Evolutionary conservation across 2,888 invertebrate species (phyloP).

Genomic region (Ophonus ardosiacus): DNA sequence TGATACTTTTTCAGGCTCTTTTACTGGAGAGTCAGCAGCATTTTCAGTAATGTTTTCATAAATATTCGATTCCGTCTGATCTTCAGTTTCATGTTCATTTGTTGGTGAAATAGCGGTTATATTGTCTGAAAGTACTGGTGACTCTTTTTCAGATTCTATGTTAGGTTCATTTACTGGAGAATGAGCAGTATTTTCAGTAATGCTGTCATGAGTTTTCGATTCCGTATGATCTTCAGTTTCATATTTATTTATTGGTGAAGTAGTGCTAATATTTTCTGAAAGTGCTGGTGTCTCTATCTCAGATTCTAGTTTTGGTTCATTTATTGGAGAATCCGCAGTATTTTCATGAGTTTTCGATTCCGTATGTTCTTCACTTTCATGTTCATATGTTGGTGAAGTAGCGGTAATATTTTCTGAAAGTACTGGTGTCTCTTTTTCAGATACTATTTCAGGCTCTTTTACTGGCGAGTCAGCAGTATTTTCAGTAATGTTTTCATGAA

Average conservation of each 20-base stretch:
- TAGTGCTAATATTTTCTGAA: no score
- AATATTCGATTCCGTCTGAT: neutral
- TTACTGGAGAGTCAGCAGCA: neutral
- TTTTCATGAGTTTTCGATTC: no score
- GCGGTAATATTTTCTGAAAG: no score
- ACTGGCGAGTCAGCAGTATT: no score
- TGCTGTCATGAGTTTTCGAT: neutral
- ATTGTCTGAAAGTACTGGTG: neutral
- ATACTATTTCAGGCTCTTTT: no score
- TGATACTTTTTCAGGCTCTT: neutral
- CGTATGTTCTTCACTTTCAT: no score
- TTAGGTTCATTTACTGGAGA: neutral
- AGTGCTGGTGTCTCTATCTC: neutral
- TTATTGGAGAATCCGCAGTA: neutral
- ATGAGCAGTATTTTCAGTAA: neutral
- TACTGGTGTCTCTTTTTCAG: no score
- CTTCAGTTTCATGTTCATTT: neutral
- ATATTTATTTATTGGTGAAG: neutral
- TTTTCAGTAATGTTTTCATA: neutral
- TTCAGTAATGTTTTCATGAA: no score
- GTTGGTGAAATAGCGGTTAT: neutral
- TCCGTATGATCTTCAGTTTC: slow-evolving; percentile 2
- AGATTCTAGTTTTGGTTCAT: neutral
- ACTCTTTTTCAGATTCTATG: neutral
- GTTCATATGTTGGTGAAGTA: no score